phyloP scores from a whole-genome alignment of 2,888 invertebrate species.

The Pogonocherus hispidulus region DNA sequence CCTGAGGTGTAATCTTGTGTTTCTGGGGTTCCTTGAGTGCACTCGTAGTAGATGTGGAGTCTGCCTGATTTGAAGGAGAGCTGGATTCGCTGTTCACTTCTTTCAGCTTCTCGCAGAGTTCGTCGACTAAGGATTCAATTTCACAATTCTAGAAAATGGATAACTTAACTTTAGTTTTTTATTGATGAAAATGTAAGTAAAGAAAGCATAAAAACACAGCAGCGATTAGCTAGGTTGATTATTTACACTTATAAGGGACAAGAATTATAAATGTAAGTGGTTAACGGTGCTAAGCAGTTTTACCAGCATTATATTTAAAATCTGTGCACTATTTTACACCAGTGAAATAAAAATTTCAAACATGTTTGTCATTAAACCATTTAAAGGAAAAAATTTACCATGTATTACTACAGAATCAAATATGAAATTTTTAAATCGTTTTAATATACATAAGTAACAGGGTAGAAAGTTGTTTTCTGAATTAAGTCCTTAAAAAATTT shows the following conservation, averaged over 20 bases:
- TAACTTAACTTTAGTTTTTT: slow-evolving; percentile 2
- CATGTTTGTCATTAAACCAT: too few relatives aligned
- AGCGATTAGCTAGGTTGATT: not conserved
- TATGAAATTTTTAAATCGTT: too few relatives aligned
- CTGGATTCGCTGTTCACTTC: slow-evolving; percentile 72
- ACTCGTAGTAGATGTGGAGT: slow-evolving; percentile 4
- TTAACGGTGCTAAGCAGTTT: slow-evolving; percentile 3
- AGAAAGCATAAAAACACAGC: not conserved
- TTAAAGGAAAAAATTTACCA: too few relatives aligned
- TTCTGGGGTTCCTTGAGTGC: slow-evolving; percentile 23
- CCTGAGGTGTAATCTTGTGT: slow-evolving; percentile 70
- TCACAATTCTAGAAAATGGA: slow-evolving; percentile 76
- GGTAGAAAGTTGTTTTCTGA: too few relatives aligned
- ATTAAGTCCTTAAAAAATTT: too few relatives aligned
- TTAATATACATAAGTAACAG: too few relatives aligned
- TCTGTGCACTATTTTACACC: slow-evolving; percentile 8
- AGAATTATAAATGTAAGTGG: not conserved
- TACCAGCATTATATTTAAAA: slow-evolving; percentile 10
- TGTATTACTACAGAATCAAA: too few relatives aligned
- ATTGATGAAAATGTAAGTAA: too few relatives aligned
- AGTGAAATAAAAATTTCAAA: not conserved
- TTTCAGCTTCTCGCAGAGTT: slow-evolving; percentile 83
- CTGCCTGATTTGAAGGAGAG: slow-evolving; percentile 21
- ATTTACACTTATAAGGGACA: not conserved
- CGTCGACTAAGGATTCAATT: slow-evolving; percentile 86